Evolutionary conservation across 2,797 vertebrate genomes (phyloP).

Genomic region (Sebastes miniatus): DNA sequence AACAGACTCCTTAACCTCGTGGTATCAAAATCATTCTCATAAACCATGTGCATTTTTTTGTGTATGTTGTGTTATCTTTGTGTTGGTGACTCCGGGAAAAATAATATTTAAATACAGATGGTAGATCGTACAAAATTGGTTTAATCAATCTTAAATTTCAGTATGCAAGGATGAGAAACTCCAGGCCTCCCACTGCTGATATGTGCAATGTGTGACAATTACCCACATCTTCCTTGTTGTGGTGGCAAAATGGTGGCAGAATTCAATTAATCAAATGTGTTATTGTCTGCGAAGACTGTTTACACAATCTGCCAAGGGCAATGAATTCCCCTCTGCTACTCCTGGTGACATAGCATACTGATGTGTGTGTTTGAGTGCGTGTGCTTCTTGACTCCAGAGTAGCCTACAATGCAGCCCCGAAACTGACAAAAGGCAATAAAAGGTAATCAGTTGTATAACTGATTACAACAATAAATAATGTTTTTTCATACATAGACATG

Average conservation of each 20-base stretch:
- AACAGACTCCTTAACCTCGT: too few species aligned
- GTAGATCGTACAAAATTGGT: conserved; percentile 23
- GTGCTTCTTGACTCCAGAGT: background rate
- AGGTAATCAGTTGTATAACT: background rate
- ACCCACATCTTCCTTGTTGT: background rate
- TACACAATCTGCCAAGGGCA: conserved; percentile 48
- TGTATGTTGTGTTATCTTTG: conserved; percentile 10
- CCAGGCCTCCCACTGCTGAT: background rate
- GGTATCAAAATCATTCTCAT: too few species aligned
- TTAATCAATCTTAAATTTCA: conserved; percentile 32
- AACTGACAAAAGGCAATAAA: background rate
- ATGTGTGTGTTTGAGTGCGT: background rate
- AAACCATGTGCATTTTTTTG: background rate
- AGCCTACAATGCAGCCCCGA: background rate
- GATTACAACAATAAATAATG: background rate
- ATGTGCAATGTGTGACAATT: conserved; percentile 31
- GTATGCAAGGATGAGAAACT: background rate
- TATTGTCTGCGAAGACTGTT: conserved; percentile 55
- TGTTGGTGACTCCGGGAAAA: background rate
- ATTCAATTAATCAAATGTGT: conserved; percentile 67
- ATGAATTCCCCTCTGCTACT: conserved; percentile 41
- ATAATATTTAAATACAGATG: conserved; percentile 23
- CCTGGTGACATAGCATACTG: conserved; percentile 24
- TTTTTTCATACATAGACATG: background rate
- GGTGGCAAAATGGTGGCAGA: conserved; percentile 30